Conservation (phyloP, 2,113 vertebrate genomes). For the Misgurnus anguillicaudatus region DNA sequence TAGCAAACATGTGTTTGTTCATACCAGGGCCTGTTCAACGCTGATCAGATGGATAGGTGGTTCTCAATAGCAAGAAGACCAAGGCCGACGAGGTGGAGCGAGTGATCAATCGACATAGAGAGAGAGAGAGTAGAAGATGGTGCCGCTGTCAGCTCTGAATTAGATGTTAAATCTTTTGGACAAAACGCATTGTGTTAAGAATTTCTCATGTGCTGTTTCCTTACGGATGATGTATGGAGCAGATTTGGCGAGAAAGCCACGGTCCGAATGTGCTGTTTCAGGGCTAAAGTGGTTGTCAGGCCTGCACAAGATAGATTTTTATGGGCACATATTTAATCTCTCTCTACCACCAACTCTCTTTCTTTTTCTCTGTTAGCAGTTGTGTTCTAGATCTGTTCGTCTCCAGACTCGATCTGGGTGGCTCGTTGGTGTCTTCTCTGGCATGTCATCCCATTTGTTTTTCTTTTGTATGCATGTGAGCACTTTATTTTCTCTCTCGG, state of each 20-base stretch:
- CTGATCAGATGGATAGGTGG: constrained; percentile 16
- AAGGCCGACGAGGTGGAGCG: constrained; percentile 66
- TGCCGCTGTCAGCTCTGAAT: constrained; percentile 76
- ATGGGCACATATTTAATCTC: constrained; percentile 53
- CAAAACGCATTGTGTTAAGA: constrained; percentile 80
- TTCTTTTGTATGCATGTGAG: not conserved
- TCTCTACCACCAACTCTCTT: constrained; percentile 32
- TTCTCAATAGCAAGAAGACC: constrained; percentile 54
- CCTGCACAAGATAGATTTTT: constrained; percentile 70
- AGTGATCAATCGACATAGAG: constrained; percentile 69
- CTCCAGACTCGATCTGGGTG: constrained; percentile 20
- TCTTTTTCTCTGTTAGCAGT: constrained; percentile 30
- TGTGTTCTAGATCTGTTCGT: not conserved
- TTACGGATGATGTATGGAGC: constrained; percentile 72
- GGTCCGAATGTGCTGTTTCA: constrained; percentile 69
- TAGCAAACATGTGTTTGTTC: no score
- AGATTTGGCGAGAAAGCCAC: constrained; percentile 56
- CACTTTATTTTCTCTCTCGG: constrained; percentile 27
- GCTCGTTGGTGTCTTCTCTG: not conserved
- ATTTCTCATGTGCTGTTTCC: constrained; percentile 80
- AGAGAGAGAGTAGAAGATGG: constrained; percentile 63
- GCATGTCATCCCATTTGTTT: constrained; percentile 31
- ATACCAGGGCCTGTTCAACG: not conserved
- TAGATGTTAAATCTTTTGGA: constrained; percentile 85
- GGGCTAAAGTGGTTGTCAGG: constrained; percentile 71